These are phyloP conservation scores for Ischnura elegans DNA, from an alignment of 2,888 invertebrate species.

Conservation along the genomic window DNA sequence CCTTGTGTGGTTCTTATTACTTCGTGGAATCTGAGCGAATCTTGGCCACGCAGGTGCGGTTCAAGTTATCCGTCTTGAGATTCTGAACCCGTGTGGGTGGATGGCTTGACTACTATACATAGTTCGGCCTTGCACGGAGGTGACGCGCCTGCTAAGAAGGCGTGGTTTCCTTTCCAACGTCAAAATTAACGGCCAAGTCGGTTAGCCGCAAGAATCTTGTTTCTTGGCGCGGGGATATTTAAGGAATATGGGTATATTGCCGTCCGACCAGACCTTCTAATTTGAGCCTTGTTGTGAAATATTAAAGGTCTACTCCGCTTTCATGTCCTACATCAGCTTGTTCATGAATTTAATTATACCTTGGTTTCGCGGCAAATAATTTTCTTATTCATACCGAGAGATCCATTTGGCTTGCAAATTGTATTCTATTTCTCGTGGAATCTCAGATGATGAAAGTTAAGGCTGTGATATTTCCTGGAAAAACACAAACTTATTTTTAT, in stretches of 20 bases:
- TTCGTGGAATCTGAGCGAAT: background rate
- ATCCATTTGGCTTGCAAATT: too few species aligned
- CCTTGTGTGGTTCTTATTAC: too few species aligned
- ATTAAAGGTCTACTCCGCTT: background rate
- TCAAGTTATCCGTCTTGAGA: background rate
- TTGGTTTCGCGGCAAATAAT: background rate
- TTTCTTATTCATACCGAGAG: background rate
- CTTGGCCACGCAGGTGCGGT: background rate
- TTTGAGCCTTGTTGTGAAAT: constrained; percentile 13
- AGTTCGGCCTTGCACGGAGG: constrained; percentile 5
- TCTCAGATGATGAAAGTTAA: too few species aligned
- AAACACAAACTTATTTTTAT: too few species aligned
- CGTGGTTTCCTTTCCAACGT: background rate
- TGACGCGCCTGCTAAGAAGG: background rate
- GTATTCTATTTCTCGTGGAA: too few species aligned
- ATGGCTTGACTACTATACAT: constrained; percentile 8
- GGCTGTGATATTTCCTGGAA: too few species aligned
- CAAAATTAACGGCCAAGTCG: background rate
- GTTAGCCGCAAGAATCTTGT: constrained; percentile 1
- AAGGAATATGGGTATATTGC: background rate
- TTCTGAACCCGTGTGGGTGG: background rate
- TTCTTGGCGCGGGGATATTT: background rate
- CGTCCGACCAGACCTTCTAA: background rate
- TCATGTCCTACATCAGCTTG: background rate
- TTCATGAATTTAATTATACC: background rate